Conservation (phyloP, 2,113 vertebrate genomes). For the Embiotoca jacksoni region DNA sequence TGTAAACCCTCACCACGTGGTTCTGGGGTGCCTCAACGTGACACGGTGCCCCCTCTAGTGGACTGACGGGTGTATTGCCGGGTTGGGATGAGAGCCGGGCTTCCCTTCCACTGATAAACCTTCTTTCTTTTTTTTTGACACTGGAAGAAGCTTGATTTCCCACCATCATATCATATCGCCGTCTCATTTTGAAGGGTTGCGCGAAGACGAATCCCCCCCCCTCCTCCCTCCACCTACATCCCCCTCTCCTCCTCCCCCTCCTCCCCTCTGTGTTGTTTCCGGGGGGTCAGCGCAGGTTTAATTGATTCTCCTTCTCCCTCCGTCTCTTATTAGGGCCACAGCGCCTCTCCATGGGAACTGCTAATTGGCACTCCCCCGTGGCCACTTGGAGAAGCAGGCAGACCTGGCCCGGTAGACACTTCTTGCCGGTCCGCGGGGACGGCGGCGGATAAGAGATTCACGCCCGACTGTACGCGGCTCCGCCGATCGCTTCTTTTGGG, state of each 20-base stretch:
- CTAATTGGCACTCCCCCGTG: conserved; percentile 93
- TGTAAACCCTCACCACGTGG: too few relatives aligned
- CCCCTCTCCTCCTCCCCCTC: conserved; percentile 16
- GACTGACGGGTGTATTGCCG: too few relatives aligned
- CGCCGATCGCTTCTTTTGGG: conserved; percentile 49
- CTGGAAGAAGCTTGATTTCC: conserved; percentile 3
- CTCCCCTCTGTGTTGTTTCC: conserved; percentile 77
- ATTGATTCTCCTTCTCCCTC: conserved; percentile 94
- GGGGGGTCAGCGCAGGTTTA: conserved; percentile 93
- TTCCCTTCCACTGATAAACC: too few relatives aligned
- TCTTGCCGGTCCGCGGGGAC: conserved; percentile 75
- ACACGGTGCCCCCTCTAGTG: too few relatives aligned
- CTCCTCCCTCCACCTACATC: neutral
- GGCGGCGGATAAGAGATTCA: conserved; percentile 56
- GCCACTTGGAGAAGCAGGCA: conserved; percentile 91
- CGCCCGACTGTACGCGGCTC: conserved; percentile 2
- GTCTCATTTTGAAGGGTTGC: conserved; percentile 17
- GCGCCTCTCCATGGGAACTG: conserved; percentile 94
- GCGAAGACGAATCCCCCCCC: conserved; percentile 29
- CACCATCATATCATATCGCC: neutral
- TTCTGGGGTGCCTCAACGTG: too few relatives aligned
- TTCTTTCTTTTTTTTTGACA: too few relatives aligned
- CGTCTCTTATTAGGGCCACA: conserved; percentile 92
- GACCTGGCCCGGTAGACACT: conserved; percentile 80
- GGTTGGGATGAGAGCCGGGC: too few relatives aligned